Percentiles rank a stretch among this genome's conserved stretches.
Evolutionary conservation across 2,888 invertebrate species (phyloP).

Genomic region (Watsonalla cultraria): DNA sequence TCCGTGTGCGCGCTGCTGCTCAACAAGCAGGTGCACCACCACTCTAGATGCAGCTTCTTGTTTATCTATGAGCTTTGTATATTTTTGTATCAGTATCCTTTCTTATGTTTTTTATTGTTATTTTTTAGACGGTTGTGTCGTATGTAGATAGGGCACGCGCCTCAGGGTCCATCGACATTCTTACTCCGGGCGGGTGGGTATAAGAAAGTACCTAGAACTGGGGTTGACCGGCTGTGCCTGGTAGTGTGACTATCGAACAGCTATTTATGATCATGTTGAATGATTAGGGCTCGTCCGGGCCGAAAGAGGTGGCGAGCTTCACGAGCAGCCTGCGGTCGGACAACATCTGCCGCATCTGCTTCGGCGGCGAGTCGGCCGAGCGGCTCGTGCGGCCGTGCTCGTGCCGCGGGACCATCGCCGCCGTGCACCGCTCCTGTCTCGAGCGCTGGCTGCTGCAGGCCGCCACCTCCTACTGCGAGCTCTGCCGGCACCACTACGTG

Average conservation of each 20-base stretch:
- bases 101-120: too few relatives aligned
- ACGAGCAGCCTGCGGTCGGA: slow-evolving; percentile 48
- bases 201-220: neutral
- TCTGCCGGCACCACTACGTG: slow-evolving; percentile 66
- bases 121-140: too few relatives aligned
- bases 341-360: slow-evolving; percentile 72
- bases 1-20: slow-evolving; percentile 68
- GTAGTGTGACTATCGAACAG: neutral
- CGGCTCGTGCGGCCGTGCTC: slow-evolving; percentile 69
- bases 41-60: neutral
- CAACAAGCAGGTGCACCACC: slow-evolving; percentile 50
- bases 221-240: neutral
- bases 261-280: too few relatives aligned
- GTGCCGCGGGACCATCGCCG: slow-evolving; percentile 70
- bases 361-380: slow-evolving; percentile 69
- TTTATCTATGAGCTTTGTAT: too few relatives aligned
- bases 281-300: slow-evolving; percentile 32
- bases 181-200: too few relatives aligned
- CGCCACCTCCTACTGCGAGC: slow-evolving; percentile 70
- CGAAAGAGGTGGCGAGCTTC: slow-evolving; percentile 48
- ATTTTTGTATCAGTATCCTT: too few relatives aligned
- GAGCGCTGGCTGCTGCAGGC: slow-evolving; percentile 74
- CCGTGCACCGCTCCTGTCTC: slow-evolving; percentile 68
- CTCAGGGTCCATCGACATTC: too few relatives aligned
- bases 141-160: too few relatives aligned